Base-by-base conservation (phyloP, 2,797 vertebrate species). In the Balearica regulorum region DNA sequence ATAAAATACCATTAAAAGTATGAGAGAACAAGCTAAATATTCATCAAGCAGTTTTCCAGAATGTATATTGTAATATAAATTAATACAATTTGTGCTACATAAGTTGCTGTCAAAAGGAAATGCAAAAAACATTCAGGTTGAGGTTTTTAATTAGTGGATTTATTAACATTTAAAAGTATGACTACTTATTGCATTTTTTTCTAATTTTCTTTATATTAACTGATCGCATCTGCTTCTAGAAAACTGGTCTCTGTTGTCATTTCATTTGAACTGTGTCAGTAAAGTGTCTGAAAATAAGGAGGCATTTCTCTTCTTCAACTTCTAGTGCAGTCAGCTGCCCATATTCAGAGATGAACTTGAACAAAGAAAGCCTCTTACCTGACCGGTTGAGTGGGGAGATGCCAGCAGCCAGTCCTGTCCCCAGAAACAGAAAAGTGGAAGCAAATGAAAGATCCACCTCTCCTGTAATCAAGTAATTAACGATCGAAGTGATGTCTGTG, bases 341-440 rank as follows among this genome's bases (percentile, higher is more conserved):
- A 0, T 99, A 99, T 92, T 99, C 98, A 13, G 98, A 99, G 91
- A 96, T 98, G 95, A 99, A 99, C 96, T 93, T 99, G 93, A 98
- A 98, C 96, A 98, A 98, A 95, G 98, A 98, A 64, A 98, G 97
- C 22, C 98, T 98, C 91, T 96, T 98, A 54, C 98, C 98, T 12
- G 98, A 99, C 86, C 98, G 98, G 28, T 87, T 99, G 94, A 99
- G 98, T 17, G 98, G 98, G 53, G 98, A 98, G 96, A 98, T 98
- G 96, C 98, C 98, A 60, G 94, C 97, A 18, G 92, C 97, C 57
- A 97, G 96, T 79, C 97, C 96, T 39, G 94, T 97, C 91, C 96
- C 98, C 64, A 98, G 98, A 73, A 97, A 89, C 94, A 98, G 97
- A 90, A 98, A 97, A 90, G 78, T 81, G 69, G 98, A 98, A 89